Evolutionary conservation across 2,888 invertebrate species (phyloP).

Genomic region (Gari tellinella): DNA sequence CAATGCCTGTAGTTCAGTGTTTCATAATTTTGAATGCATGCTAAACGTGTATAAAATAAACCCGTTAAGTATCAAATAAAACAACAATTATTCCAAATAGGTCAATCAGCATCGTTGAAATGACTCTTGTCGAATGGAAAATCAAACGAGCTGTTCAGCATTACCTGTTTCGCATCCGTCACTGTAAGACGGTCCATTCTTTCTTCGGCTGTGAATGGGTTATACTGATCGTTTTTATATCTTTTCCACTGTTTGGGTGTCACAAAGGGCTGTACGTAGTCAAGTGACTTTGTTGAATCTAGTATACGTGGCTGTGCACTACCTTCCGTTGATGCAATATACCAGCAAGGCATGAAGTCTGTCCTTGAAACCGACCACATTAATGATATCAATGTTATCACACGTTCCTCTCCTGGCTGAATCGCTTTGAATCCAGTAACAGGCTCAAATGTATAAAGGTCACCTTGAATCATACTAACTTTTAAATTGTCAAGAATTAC

Average conservation of each 20-base stretch:
- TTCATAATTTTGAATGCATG: no score
- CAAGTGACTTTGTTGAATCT: slow-evolving; percentile 56
- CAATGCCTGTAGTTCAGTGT: no score
- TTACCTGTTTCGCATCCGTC: slow-evolving; percentile 37
- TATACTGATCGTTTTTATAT: slow-evolving; percentile 59
- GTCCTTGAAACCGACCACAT: slow-evolving; percentile 69
- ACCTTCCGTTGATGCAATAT: slow-evolving; percentile 39
- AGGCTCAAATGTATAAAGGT: slow-evolving; percentile 63
- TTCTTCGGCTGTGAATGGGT: slow-evolving; percentile 69
- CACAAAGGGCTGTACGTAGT: slow-evolving; percentile 65
- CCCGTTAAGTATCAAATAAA: no score
- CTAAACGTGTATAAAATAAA: no score
- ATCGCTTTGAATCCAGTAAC: slow-evolving; percentile 53
- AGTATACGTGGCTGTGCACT: slow-evolving; percentile 59
- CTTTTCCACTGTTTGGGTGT: slow-evolving; percentile 71
- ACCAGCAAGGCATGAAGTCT: slow-evolving; percentile 74
- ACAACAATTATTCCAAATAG: no score
- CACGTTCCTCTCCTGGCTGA: slow-evolving; percentile 25
- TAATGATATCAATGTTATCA: slow-evolving; percentile 38
- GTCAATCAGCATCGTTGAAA: no score
- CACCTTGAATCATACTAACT: slow-evolving; percentile 63
- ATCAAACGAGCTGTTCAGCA: no score
- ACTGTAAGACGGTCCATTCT: slow-evolving; percentile 34
- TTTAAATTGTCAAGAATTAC: slow-evolving; percentile 38
- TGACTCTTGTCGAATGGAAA: no score